Conservation (phyloP, 2,113 vertebrate species). For the Gallinago jamesoni region DNA sequence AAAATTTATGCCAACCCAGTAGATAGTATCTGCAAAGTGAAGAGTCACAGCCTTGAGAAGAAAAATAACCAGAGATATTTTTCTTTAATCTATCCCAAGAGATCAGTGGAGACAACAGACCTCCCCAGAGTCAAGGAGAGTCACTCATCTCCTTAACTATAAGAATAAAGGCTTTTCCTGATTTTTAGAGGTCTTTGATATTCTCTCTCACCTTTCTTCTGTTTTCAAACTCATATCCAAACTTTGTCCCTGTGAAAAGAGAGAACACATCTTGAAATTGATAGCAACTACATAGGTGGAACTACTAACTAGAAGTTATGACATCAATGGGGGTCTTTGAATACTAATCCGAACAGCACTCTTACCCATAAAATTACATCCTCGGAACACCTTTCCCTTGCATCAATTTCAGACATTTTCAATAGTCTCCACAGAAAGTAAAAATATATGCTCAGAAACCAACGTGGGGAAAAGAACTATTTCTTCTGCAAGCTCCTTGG, state of each 20-base stretch:
- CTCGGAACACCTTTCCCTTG: background rate
- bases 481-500: background rate
- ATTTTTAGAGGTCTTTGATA: background rate
- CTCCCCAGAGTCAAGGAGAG: background rate
- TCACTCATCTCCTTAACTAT: background rate
- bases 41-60: background rate
- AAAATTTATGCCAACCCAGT: background rate
- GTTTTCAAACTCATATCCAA: constrained; percentile 68
- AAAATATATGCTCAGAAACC: background rate
- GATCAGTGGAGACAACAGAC: background rate
- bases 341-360: background rate
- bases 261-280: background rate
- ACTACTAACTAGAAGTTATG: background rate
- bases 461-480: background rate
- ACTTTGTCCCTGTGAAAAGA: constrained; percentile 64
- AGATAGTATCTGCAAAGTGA: background rate
- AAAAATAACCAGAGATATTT: background rate
- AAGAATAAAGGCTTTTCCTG: background rate
- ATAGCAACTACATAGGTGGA: background rate
- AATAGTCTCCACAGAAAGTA: background rate
- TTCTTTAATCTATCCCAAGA: background rate
- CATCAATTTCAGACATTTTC: background rate
- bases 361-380: background rate
- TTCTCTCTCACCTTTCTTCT: constrained; percentile 72
- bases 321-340: background rate